Evolutionary conservation across 2,797 vertebrate species (phyloP).

Genomic region (Pterois miles): DNA sequence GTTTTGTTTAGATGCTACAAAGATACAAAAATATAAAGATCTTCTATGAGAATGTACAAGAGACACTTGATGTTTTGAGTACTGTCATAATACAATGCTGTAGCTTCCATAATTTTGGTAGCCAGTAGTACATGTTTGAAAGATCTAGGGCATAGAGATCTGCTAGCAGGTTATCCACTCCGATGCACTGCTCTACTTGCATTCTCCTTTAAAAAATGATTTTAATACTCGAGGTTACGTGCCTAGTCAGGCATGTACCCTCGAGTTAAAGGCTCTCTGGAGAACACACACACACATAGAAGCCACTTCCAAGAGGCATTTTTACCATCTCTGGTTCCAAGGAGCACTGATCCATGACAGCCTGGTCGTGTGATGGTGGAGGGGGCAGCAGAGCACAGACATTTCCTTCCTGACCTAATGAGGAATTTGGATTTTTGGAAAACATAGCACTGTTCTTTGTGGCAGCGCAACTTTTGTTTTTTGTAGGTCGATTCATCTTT

Average conservation of each 20-base stretch:
- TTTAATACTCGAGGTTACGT: conserved; percentile 29
- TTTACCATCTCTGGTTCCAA: conserved; percentile 42
- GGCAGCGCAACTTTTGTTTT: neutral
- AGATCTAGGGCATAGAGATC: neutral
- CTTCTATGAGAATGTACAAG: no score
- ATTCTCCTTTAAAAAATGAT: conserved; percentile 24
- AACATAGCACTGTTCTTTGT: neutral
- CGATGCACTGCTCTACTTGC: conserved; percentile 4
- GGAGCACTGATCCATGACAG: conserved; percentile 51
- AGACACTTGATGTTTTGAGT: no score
- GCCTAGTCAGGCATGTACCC: conserved; percentile 24
- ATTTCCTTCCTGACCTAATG: conserved; percentile 29
- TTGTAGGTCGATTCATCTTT: neutral
- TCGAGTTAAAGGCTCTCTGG: conserved; percentile 26
- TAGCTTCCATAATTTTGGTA: no score
- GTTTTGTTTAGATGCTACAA: no score
- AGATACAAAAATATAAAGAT: no score
- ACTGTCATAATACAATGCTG: no score
- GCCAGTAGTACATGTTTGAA: no score
- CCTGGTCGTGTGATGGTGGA: conserved; percentile 33
- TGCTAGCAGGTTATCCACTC: conserved; percentile 3
- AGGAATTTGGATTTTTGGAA: neutral
- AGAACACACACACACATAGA: conserved; percentile 27
- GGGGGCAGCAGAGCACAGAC: conserved; percentile 25
- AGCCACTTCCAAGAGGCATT: conserved; percentile 35